Conservation (phyloP, 2,888 invertebrate genomes). For the Myathropa florea region DNA sequence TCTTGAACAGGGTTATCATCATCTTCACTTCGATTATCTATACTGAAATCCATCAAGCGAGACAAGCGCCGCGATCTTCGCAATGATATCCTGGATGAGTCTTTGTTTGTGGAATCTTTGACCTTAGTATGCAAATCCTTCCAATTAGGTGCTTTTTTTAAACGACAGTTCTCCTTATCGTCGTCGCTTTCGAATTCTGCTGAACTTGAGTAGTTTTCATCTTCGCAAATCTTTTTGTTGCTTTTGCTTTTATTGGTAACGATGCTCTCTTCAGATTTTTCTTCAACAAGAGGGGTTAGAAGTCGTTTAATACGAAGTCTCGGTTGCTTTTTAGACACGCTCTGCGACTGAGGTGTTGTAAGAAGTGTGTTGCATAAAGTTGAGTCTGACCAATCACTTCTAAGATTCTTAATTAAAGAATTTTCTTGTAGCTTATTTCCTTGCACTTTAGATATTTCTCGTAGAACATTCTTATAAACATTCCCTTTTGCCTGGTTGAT, state of each 20-base stretch:
- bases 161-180: constrained; percentile 8
- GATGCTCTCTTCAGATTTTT: background rate
- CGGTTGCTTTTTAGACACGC: background rate
- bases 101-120: background rate
- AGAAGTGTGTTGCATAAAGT: constrained; percentile 1
- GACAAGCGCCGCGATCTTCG: background rate
- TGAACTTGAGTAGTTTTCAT: constrained; percentile 47
- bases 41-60: background rate
- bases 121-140: constrained; percentile 27
- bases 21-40: no score
- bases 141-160: constrained; percentile 45
- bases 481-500: background rate
- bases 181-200: constrained; percentile 44
- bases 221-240: background rate
- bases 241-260: background rate
- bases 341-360: background rate
- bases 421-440: background rate
- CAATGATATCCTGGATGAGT: background rate
- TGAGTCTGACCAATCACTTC: constrained; percentile 34
- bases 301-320: background rate
- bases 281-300: background rate
- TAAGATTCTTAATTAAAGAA: background rate
- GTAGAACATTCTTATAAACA: background rate
- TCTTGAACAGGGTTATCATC: no score
- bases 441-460: background rate